Conservation (phyloP, 2,888 invertebrate genomes). For the Zelleria hepariella region DNA sequence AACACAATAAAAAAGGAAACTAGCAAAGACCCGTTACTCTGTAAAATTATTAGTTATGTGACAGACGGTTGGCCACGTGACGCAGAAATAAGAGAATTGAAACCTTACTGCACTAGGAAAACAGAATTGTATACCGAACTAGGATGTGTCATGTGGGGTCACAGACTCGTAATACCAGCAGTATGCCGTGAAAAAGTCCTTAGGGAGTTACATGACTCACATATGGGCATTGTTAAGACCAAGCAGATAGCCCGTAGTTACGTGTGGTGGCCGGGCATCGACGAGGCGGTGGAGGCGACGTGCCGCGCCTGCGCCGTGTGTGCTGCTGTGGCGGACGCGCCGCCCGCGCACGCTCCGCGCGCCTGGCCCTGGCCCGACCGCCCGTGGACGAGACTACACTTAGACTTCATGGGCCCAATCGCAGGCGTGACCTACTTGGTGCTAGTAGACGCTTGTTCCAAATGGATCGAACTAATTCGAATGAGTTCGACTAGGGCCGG, state of each 20-base stretch:
- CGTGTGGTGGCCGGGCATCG: constrained; percentile 5
- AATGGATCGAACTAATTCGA: neutral
- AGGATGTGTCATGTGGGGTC: neutral
- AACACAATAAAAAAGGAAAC: constrained; percentile 9
- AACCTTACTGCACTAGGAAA: constrained; percentile 12
- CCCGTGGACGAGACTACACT: neutral
- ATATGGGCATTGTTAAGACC: constrained; percentile 12
- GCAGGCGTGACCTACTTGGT: neutral
- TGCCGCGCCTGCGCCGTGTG: constrained; percentile 1
- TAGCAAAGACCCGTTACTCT: constrained; percentile 10
- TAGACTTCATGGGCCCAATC: neutral
- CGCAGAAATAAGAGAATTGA: constrained; percentile 5
- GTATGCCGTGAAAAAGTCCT: neutral
- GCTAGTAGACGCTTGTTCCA: neutral
- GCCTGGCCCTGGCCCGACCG: neutral
- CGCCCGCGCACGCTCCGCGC: neutral
- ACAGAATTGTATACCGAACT: neutral
- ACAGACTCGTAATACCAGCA: neutral
- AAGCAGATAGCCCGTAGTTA: constrained; percentile 1
- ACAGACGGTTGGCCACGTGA: constrained; percentile 16
- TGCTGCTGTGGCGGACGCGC: neutral
- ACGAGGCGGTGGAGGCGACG: neutral
- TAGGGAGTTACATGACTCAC: constrained; percentile 10
- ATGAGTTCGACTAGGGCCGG: neutral
- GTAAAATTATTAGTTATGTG: constrained; percentile 13